Evolutionary conservation across 30 jellyfish, hydroid and myxozoan genomes (phyloP), one percentile per base, ranked within the genome.

Genomic region (Cassiopea xamachana): DNA sequence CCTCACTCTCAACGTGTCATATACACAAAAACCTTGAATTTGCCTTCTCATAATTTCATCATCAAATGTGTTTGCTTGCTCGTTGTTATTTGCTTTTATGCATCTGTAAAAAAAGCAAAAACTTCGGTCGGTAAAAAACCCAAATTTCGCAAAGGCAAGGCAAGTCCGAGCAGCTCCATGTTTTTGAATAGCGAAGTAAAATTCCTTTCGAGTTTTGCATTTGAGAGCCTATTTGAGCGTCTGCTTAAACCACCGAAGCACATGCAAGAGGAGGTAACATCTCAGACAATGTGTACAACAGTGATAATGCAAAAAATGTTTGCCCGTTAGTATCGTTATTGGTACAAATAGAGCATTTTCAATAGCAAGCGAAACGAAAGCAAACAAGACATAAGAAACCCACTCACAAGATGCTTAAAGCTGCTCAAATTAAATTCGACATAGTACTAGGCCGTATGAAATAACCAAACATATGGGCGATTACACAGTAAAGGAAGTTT

Each of bases 1-100:
- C 12, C 98, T 95, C 48, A 94, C 94, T 16, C 81, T 71, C 81
- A 94, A 69, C 15, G 98, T 89, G 62, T 94, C 98, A 44, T 84
- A 59, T 1, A 94, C 43, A 16, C 97, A 97, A 72, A 81, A 68
- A 18, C 92, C 94, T 81, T 90, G 92, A 12, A 94, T 60, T 80
- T 94, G 98, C 45, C 75, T 80, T 84, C 48, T 61, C 12, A 94
- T 97, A 50, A 89, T 73, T 50, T 83, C 77, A 43, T 89, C 98
- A 51, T 87, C 97, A 74, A 83, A 94, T 49, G 80, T 15, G 67
- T 92, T 73, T 43, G 90, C 79, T 50, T 62, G 60, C 44, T 88
- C 81, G 72, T 19, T 84, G 50, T 60, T 75, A 76, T 90, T 84
- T 47, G 95, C 80, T 77, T 89, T 89, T 60, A 94, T 90, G 62